Evolutionary conservation across 2,888 invertebrate species (phyloP).

Genomic region (Ophioninae sp.): DNA sequence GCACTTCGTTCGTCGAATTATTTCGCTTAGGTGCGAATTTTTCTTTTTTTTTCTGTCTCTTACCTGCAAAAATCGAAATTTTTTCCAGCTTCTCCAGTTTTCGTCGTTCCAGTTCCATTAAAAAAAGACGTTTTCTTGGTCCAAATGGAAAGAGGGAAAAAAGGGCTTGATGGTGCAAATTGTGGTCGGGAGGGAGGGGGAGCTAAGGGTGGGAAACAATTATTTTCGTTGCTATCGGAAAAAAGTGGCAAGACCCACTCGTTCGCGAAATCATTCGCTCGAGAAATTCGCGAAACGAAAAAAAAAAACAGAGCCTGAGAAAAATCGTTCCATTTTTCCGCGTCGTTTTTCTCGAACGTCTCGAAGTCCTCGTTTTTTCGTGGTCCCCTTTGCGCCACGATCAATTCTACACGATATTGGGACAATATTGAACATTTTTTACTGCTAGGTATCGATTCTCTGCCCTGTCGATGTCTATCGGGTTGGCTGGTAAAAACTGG

Average conservation of each 20-base stretch:
- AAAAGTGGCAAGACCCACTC: constrained; percentile 26
- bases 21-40: constrained; percentile 44
- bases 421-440: not conserved
- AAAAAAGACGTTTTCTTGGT: constrained; percentile 1
- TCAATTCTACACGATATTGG: not conserved
- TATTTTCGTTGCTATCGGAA: constrained; percentile 29
- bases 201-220: not conserved
- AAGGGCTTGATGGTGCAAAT: not conserved
- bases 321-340: not conserved
- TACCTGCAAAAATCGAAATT: constrained; percentile 16
- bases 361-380: not conserved
- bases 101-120: constrained; percentile 5
- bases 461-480: constrained; percentile 20
- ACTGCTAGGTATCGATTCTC: not conserved
- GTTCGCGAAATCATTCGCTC: constrained; percentile 43
- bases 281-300: constrained; percentile 11
- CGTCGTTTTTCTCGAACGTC: not conserved
- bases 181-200: not conserved
- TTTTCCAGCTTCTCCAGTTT: not conserved
- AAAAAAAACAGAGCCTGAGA: not conserved
- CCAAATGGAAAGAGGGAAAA: not conserved
- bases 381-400: not conserved
- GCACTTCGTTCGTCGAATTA: constrained; percentile 19
- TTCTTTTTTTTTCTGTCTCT: constrained; percentile 27
- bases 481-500: not conserved